Evolutionary conservation across 2,888 invertebrate species (phyloP).

Genomic region (Biston stratarius): DNA sequence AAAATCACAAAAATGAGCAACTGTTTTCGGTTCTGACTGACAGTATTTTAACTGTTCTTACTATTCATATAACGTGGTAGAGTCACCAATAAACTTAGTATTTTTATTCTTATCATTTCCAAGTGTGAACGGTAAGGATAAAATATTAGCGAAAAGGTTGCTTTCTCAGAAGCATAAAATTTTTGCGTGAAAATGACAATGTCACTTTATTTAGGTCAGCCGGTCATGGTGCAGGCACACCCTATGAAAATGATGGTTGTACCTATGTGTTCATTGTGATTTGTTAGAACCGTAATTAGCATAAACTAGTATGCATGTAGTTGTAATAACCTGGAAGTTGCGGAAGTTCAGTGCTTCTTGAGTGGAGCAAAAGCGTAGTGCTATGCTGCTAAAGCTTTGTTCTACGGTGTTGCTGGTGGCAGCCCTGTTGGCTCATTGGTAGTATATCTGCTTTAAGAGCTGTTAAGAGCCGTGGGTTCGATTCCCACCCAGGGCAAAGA

Average conservation of each 20-base stretch:
- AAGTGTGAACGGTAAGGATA: no score
- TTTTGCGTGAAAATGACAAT: constrained; percentile 11
- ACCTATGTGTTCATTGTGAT: not conserved
- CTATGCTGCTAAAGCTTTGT: no score
- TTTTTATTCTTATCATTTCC: no score
- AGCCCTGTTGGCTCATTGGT: no score
- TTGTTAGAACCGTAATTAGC: constrained; percentile 7
- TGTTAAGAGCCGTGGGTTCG: no score
- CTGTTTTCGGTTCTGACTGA: constrained; percentile 4
- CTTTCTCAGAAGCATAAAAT: not conserved
- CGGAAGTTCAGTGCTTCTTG: no score
- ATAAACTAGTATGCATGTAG: not conserved
- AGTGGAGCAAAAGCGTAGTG: no score
- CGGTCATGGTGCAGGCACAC: constrained; percentile 27
- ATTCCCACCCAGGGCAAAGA: no score
- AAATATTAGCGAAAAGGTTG: no score
- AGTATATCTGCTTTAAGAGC: no score
- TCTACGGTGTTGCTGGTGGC: no score
- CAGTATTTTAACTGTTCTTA: constrained; percentile 1
- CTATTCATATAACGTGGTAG: not conserved
- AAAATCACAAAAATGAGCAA: constrained; percentile 5
- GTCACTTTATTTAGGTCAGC: constrained; percentile 20
- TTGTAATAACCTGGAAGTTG: no score
- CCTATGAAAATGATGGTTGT: constrained; percentile 4
- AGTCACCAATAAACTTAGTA: not conserved